Evolutionary conservation across 2,797 vertebrate genomes (phyloP).

Genomic region (Hypotaenidia philippensis): DNA sequence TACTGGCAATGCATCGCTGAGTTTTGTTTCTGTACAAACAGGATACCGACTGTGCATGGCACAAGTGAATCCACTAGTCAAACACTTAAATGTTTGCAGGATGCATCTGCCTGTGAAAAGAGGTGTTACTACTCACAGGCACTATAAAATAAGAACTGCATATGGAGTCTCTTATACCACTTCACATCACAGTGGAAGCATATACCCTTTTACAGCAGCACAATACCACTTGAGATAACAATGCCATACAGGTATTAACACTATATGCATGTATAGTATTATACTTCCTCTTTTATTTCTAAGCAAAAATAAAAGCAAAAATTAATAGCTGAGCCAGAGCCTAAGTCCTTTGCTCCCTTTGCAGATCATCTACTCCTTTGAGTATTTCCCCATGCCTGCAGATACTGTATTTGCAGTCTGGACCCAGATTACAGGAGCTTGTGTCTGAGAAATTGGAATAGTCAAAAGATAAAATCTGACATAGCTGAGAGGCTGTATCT

Average conservation of each 20-base stretch:
- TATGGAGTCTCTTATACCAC: not conserved
- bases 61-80: not conserved
- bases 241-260: not conserved
- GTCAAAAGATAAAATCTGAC: not conserved
- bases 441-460: not conserved
- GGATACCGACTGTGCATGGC: not conserved
- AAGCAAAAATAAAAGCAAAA: not conserved
- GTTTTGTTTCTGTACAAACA: constrained; percentile 6
- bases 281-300: not conserved
- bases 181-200: not conserved
- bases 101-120: not conserved
- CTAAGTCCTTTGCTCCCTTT: not conserved
- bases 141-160: not conserved
- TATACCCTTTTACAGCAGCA: not conserved
- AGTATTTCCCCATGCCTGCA: not conserved
- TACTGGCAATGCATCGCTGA: not conserved
- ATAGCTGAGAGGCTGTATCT: not conserved
- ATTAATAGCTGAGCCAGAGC: not conserved
- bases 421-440: not conserved
- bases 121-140: not conserved
- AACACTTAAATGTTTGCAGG: not conserved
- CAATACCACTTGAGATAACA: not conserved
- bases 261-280: not conserved
- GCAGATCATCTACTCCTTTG: not conserved
- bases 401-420: not conserved